These are phyloP conservation scores for Xiphias gladius DNA, from an alignment of 2,113 vertebrate species.

Conservation along the genomic window DNA sequence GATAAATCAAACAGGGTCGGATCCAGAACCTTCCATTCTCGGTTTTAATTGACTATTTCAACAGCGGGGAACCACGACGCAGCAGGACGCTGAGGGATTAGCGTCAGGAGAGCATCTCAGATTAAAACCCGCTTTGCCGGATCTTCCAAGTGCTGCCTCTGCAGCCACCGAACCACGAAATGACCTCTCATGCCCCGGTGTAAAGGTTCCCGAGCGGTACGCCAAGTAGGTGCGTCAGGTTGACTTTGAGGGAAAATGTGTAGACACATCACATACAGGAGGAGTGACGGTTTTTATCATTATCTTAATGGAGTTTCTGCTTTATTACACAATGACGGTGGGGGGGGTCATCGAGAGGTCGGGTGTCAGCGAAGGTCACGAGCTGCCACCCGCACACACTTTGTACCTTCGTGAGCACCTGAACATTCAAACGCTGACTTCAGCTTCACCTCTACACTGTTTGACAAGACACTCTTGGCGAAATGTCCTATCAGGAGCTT, in stretches of 20 bases:
- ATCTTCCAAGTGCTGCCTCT: background rate
- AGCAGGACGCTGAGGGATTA: constrained; percentile 52
- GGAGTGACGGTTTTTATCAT: constrained; percentile 43
- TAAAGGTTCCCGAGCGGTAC: background rate
- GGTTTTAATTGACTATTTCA: constrained; percentile 60
- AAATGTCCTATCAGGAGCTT: too few species aligned
- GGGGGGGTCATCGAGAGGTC: background rate
- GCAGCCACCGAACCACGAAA: constrained; percentile 14
- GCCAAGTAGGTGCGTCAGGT: background rate
- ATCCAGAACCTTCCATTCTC: background rate
- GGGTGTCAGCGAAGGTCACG: background rate
- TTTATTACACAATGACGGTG: background rate
- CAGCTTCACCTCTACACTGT: too few species aligned
- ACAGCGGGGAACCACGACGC: constrained; percentile 12
- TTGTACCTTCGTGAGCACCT: background rate
- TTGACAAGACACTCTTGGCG: too few species aligned
- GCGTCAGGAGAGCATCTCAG: constrained; percentile 46
- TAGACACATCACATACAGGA: background rate
- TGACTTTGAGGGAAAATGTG: background rate
- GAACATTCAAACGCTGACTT: background rate
- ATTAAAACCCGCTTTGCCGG: background rate
- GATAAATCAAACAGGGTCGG: background rate
- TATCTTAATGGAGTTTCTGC: constrained; percentile 16
- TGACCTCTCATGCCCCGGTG: background rate
- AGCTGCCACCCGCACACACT: background rate